Conservation (phyloP, 2,888 invertebrate genomes). For the Lithophane leautieri region DNA sequence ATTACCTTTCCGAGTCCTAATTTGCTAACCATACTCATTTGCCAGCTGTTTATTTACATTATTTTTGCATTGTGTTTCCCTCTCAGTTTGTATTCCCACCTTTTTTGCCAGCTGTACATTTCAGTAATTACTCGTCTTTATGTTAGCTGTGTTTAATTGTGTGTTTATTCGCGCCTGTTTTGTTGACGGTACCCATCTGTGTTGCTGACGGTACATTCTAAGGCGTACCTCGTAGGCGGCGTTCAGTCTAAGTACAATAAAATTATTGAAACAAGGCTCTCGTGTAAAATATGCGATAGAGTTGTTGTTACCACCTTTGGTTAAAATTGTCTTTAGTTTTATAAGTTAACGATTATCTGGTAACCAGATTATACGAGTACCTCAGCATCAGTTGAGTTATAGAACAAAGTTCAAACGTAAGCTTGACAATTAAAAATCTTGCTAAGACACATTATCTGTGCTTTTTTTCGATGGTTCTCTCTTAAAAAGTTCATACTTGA, state of each 20-base stretch:
- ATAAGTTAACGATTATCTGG: not conserved
- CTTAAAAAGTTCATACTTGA: not conserved
- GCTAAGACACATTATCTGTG: not conserved
- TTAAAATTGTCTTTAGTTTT: not conserved
- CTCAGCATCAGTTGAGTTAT: not conserved
- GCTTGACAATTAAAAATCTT: not conserved
- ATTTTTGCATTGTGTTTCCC: slow-evolving; percentile 8
- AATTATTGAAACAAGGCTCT: slow-evolving; percentile 76
- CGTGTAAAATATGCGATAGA: slow-evolving; percentile 64
- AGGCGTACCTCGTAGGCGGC: slow-evolving; percentile 69
- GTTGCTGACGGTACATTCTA: slow-evolving; percentile 47
- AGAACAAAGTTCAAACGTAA: not conserved
- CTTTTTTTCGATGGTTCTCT: not conserved
- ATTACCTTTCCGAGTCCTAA: not conserved
- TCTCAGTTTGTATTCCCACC: slow-evolving; percentile 5
- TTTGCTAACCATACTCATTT: not conserved
- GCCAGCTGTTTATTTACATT: not conserved
- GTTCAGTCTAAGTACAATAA: slow-evolving; percentile 76
- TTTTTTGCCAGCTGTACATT: slow-evolving; percentile 35
- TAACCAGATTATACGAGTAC: too few species aligned
- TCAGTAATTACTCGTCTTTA: slow-evolving; percentile 35
- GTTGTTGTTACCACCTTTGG: slow-evolving; percentile 64
- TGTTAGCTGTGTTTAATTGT: slow-evolving; percentile 25
- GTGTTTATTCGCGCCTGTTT: slow-evolving; percentile 31
- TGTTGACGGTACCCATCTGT: slow-evolving; percentile 38